These are phyloP conservation scores for Nannospalax galili DNA, from an alignment of 2,113 vertebrate species.

Conservation along the genomic window DNA sequence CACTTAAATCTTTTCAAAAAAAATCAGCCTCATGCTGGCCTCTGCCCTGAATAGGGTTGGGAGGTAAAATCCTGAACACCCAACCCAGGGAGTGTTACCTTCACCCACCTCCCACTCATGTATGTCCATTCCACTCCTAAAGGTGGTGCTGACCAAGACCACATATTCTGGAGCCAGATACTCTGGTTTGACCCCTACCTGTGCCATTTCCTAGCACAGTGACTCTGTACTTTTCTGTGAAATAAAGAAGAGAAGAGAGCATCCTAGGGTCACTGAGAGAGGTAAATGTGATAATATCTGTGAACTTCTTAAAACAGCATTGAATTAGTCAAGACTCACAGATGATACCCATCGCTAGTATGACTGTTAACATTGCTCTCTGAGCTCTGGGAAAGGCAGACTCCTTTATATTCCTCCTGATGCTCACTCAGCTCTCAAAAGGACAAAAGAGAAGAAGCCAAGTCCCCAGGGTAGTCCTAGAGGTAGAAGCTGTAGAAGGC, in stretches of 20 bases:
- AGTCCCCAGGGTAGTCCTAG: neutral
- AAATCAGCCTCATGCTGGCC: neutral
- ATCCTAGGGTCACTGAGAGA: neutral
- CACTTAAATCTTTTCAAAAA: neutral
- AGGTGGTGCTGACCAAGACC: neutral
- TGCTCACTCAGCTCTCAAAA: neutral
- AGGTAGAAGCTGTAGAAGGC: neutral
- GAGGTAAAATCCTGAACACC: neutral
- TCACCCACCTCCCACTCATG: neutral
- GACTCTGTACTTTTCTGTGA: neutral
- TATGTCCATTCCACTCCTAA: neutral
- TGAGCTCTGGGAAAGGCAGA: neutral
- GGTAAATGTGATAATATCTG: neutral
- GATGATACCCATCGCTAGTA: neutral
- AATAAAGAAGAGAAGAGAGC: neutral
- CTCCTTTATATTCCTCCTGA: neutral
- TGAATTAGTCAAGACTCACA: neutral
- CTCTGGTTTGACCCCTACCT: neutral
- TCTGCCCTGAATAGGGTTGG: neutral
- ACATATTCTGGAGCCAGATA: neutral
- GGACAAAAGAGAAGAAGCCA: neutral
- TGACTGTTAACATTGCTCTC: neutral
- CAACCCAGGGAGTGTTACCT: neutral
- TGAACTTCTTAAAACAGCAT: neutral
- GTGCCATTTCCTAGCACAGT: accelerated